These are phyloP conservation scores for Bungarus multicinctus DNA, from an alignment of 2,113 vertebrate genomes.

Conservation along the genomic window DNA sequence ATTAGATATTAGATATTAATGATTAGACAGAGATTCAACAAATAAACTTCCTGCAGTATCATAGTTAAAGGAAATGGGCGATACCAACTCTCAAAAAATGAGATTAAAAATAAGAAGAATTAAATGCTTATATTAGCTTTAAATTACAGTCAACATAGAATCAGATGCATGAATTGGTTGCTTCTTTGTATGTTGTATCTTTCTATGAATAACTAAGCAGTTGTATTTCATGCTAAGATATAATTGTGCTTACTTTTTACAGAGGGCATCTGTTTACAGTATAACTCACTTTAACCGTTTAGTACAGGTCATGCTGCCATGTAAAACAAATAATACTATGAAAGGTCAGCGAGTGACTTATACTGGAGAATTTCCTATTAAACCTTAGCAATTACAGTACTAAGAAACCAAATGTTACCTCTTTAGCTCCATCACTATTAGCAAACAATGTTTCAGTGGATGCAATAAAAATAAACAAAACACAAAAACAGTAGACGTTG, in stretches of 20 bases:
- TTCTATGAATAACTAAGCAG: neutral
- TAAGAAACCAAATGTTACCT: neutral
- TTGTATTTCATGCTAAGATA: neutral
- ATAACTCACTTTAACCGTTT: neutral
- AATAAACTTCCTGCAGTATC: neutral
- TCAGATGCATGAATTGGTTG: neutral
- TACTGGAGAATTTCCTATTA: neutral
- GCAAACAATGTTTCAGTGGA: neutral
- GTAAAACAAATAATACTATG: neutral
- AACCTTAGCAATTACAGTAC: neutral
- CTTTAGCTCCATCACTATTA: neutral
- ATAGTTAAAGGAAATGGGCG: neutral
- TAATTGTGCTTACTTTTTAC: neutral
- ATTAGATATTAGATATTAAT: neutral
- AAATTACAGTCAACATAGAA: neutral
- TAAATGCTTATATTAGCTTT: neutral
- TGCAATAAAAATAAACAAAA: neutral
- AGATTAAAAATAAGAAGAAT: neutral
- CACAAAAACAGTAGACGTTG: neutral
- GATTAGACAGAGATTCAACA: neutral
- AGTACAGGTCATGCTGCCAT: neutral
- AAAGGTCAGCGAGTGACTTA: neutral
- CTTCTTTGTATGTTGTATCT: neutral
- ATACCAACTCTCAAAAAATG: neutral
- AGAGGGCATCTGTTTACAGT: neutral